phyloP scores from a whole-genome alignment of 2,113 vertebrate species.

The Eulacestoma nigropectus region DNA sequence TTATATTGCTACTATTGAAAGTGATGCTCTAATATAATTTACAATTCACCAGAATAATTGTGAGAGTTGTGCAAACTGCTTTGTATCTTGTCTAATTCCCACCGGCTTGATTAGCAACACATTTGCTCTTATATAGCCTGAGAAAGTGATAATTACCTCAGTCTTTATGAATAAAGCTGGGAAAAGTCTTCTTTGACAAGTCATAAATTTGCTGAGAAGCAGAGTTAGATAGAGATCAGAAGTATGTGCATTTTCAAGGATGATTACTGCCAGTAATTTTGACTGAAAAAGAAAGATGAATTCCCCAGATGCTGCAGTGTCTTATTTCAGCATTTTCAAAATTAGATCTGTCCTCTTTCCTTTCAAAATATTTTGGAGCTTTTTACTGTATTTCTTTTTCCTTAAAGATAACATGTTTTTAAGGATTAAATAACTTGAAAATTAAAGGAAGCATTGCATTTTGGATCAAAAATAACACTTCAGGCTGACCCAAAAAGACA shows the following conservation, averaged over 20 bases:
- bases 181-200: constrained; percentile 2
- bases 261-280: constrained; percentile 32
- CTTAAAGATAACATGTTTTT: neutral
- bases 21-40: neutral
- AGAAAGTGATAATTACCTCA: constrained; percentile 15
- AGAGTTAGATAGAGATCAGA: neutral
- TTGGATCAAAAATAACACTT: neutral
- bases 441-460: neutral
- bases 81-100: neutral
- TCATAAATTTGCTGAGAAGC: constrained; percentile 34
- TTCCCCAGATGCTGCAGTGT: constrained; percentile 38
- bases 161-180: neutral
- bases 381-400: neutral
- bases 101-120: neutral
- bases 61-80: neutral
- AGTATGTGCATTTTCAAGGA: constrained; percentile 35
- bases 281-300: constrained; percentile 38
- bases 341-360: neutral
- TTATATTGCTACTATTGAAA: neutral
- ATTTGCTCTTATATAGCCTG: neutral
- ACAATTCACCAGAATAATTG: neutral
- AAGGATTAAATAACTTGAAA: neutral
- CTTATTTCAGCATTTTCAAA: constrained; percentile 39
- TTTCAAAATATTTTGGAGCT: neutral
- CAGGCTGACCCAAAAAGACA: neutral